phyloP scores from a whole-genome alignment of 1,140 invertebrate genomes.

The Parapsyche elsis region DNA sequence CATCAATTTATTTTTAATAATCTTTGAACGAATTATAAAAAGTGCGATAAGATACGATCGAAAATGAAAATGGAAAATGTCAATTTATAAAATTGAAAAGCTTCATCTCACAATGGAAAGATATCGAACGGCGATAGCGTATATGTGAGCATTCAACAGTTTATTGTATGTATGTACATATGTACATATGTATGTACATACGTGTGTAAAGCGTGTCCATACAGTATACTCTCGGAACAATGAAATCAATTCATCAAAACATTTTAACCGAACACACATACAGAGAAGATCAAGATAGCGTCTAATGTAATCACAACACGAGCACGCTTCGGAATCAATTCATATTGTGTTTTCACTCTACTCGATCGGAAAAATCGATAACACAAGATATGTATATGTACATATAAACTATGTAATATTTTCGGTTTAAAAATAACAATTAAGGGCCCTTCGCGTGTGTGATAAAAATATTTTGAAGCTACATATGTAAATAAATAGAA shows the following conservation, averaged over 20 bases:
- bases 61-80: conserved; percentile 6
- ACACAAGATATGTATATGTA: background rate
- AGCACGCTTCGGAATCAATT: conserved; percentile 12
- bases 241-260: background rate
- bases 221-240: background rate
- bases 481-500: background rate
- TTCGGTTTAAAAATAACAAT: too few relatives aligned
- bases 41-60: background rate
- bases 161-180: background rate
- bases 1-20: too few relatives aligned
- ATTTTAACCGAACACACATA: background rate
- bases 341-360: background rate
- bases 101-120: background rate
- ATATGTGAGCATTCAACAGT: conserved; percentile 5
- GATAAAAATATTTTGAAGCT: background rate
- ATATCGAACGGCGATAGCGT: background rate
- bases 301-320: conserved; percentile 22
- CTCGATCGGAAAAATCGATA: too few relatives aligned
- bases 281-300: background rate
- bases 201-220: too few relatives aligned
- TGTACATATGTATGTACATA: background rate
- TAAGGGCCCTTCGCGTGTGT: too few relatives aligned
- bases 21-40: too few relatives aligned
- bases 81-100: conserved; percentile 14
- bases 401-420: background rate